A percentile compares a stretch with the other conserved stretches of the same genome.
phyloP scores from a whole-genome alignment of 1,140 invertebrate species.

The Cyclargus thomasi region DNA sequence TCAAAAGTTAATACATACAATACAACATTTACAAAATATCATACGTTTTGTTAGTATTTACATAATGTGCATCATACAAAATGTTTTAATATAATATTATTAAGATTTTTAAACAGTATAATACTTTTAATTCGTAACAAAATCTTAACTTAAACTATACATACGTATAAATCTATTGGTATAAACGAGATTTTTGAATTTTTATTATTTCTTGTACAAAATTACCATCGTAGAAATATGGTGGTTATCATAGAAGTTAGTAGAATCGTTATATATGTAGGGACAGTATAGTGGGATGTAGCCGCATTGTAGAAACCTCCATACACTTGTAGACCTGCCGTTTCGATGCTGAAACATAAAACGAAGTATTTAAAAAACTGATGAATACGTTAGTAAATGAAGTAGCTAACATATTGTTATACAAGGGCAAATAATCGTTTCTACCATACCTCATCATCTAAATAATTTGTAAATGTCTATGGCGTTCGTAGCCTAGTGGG shows the following conservation, averaged over 20 bases:
- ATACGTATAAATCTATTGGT: not conserved
- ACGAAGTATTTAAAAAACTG: too few species aligned
- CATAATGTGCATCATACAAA: not conserved
- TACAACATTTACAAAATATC: conserved; percentile 1
- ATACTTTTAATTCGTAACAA: not conserved
- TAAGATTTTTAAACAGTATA: conserved; percentile 2
- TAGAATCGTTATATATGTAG: conserved; percentile 52
- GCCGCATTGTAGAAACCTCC: conserved; percentile 85
- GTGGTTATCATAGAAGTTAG: conserved; percentile 51
- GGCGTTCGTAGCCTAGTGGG: too few species aligned
- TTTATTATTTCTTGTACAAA: not conserved
- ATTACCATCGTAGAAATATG: conserved; percentile 37
- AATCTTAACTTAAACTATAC: not conserved
- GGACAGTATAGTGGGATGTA: conserved; percentile 39
- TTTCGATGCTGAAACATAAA: conserved; percentile 81
- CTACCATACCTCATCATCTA: too few species aligned
- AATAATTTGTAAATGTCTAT: too few species aligned
- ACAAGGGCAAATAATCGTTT: too few species aligned
- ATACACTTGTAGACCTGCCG: conserved; percentile 86
- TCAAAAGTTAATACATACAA: not conserved
- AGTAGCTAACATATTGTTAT: too few species aligned
- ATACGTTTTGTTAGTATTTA: conserved; percentile 7
- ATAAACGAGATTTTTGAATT: not conserved
- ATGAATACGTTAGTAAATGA: too few species aligned
- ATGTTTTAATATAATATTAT: not conserved